A percentile compares a stretch with the other conserved stretches of the same genome.
Conservation (phyloP, 2,113 vertebrate species). For the Genyomyrus donnyi region DNA sequence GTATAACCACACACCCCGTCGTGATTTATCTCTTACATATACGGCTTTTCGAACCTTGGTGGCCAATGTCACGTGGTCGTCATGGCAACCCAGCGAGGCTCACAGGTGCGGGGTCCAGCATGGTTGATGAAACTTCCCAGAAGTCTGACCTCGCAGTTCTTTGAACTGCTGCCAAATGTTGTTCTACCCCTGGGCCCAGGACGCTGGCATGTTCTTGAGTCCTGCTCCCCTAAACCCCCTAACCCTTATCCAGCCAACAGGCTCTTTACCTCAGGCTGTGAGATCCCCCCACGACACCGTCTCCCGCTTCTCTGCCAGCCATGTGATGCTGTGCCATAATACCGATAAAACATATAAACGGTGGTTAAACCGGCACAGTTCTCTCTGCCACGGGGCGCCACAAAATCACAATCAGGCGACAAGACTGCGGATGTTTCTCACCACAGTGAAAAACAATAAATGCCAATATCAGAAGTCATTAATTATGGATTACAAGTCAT, state of each 20-base stretch:
- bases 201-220: not conserved
- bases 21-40: not conserved
- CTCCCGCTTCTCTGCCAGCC: not conserved
- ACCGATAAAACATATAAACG: not conserved
- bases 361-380: not conserved
- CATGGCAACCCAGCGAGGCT: not conserved
- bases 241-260: not conserved
- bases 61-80: not conserved
- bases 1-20: not conserved
- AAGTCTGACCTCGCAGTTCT: not conserved
- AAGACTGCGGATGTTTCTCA: not conserved
- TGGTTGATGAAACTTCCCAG: not conserved
- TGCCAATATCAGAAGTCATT: not conserved
- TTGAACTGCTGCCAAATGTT: not conserved
- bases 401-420: not conserved
- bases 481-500: conserved; percentile 14
- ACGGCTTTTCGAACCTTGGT: not conserved
- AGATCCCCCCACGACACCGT: not conserved
- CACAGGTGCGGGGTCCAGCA: not conserved
- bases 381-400: not conserved
- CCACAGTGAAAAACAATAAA: not conserved
- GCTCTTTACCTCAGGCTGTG: not conserved
- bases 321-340: not conserved
- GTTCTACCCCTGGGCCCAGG: not conserved
- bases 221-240: not conserved